These are phyloP conservation scores for Pristionchus entomophagus DNA, from an alignment of 2,888 invertebrate genomes.

Conservation along the genomic window DNA sequence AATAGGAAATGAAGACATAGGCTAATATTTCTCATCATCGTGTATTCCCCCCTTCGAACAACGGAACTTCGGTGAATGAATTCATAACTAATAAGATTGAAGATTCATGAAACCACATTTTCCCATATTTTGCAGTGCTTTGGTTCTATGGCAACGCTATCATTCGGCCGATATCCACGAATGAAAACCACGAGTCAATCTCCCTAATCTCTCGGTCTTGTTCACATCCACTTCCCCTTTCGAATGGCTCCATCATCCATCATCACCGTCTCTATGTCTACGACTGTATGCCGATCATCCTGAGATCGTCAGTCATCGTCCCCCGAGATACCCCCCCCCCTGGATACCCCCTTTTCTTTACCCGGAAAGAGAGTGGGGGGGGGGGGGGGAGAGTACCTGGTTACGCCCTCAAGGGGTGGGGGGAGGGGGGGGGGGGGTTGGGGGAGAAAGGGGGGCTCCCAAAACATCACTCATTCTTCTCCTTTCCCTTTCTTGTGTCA, in stretches of 20 bases:
- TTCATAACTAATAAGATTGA: conserved; percentile 1
- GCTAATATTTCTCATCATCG: background rate
- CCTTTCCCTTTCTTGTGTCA: background rate
- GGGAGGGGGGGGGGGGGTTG: background rate
- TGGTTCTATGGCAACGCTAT: background rate
- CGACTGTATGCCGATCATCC: too few relatives aligned
- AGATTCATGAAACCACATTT: conserved; percentile 11
- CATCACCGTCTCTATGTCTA: too few relatives aligned
- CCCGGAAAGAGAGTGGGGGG: background rate
- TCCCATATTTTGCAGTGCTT: background rate
- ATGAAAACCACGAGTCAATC: background rate
- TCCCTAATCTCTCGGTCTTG: background rate
- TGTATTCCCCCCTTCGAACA: background rate
- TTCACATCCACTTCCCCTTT: background rate
- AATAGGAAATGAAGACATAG: background rate
- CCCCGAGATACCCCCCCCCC: background rate
- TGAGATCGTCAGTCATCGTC: background rate
- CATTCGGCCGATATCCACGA: background rate
- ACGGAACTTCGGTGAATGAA: background rate
- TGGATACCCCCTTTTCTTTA: background rate
- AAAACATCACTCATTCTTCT: background rate
- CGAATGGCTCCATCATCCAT: too few relatives aligned
- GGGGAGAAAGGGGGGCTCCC: conserved; percentile 1
- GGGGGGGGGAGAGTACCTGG: background rate
- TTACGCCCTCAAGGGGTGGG: background rate